phyloP scores from a whole-genome alignment of 1,140 invertebrate genomes.

The Bombus turneri region DNA sequence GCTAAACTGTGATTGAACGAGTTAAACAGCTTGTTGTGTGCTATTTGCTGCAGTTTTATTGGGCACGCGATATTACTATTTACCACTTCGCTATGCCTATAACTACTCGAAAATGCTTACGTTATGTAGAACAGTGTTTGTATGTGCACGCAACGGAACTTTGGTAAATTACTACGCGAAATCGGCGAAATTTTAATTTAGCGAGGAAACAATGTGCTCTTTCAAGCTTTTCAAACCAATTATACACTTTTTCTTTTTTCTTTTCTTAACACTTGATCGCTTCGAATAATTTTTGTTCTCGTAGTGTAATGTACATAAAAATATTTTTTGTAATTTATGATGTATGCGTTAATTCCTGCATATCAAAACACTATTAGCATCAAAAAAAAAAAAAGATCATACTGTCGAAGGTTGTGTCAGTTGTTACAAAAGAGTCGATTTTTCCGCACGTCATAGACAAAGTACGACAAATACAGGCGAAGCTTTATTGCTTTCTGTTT shows the following conservation, averaged over 20 bases:
- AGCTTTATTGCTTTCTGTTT: not conserved
- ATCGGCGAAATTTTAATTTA: not conserved
- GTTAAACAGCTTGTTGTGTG: not conserved
- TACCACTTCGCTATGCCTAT: not conserved
- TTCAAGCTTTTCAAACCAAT: not conserved
- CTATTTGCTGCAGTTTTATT: not conserved
- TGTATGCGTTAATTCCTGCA: no score
- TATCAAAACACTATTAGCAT: no score
- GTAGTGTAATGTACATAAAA: no score
- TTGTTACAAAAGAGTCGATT: not conserved
- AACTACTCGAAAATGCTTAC: not conserved
- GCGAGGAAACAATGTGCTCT: not conserved
- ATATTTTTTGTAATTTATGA: no score
- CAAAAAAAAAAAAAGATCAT: no score
- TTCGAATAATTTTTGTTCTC: no score
- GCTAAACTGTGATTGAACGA: not conserved
- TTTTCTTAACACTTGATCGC: not conserved
- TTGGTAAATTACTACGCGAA: not conserved
- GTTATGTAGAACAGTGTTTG: not conserved
- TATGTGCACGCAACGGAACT: not conserved
- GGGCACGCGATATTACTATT: not conserved
- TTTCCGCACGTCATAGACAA: not conserved
- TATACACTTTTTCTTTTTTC: not conserved
- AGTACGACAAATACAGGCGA: not conserved
- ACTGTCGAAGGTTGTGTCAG: no score